Base-by-base conservation (phyloP, 2,113 vertebrate genomes). In the Paralichthys olivaceus region DNA sequence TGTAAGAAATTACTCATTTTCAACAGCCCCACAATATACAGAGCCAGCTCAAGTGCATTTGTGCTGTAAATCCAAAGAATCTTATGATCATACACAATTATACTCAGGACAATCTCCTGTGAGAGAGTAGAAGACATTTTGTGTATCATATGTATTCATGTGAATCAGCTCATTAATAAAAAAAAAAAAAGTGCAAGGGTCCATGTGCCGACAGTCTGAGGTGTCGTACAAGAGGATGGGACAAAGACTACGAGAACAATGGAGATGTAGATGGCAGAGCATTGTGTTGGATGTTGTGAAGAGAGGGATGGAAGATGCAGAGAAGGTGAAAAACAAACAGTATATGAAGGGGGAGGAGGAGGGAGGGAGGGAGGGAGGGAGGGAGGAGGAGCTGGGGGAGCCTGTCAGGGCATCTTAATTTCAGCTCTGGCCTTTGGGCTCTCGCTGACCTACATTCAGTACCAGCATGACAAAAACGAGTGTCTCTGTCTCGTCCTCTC, bases 351-450 rank as follows among this genome's bases (percentile, higher is more conserved):
- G 26, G 62, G 45, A 19, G 22, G 6, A 37, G 32, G 49, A 32
- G 34, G 32, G 28, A 19, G 64, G 15, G 26, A 59, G 15, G 15
- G 28, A 23, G 22, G 54, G 40, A 29, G 32, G 28, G 40, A 23
- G 57, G 20, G 26, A 56, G 80, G 73, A 62, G 72, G 75, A 58
- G 62, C 28, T 63, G 40, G 40, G 19, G 51, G 58, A 23, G 65
- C 58, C 75, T 87, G 90, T 93, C 89, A 84, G 55, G 37, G 83
- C 70, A 59, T 87, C 73, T 91, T 87, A 80, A 86, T 87, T 86
- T 88, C 81, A 87, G 26, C 75, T 70, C 6, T 0, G 62, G 85
- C 87, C 89, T 86, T 78, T 84, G 74, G 89, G 90, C 86, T 81
- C 63, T 9, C 4, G 6, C 34, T 89, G 91, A 89, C 90, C 91